Evolutionary conservation across 2,113 vertebrate species (phyloP).

Genomic region (Megatriorchis doriae): DNA sequence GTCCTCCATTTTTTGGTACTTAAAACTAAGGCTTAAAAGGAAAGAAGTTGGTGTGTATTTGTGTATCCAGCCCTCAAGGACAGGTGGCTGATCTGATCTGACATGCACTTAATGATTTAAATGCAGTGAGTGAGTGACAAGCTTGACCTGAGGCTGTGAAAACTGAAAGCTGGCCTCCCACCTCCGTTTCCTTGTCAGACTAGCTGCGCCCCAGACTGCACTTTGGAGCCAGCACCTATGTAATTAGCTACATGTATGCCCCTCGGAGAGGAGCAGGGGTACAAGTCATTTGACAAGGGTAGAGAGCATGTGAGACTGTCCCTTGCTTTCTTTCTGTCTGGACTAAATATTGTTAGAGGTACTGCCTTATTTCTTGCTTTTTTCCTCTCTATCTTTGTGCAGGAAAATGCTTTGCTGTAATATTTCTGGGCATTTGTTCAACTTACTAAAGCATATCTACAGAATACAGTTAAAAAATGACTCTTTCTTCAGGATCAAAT

Average conservation of each 20-base stretch:
- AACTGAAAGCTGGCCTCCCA: background rate
- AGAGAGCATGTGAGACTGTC: background rate
- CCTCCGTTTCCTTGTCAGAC: background rate
- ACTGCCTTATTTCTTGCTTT: background rate
- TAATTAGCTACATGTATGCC: accelerated
- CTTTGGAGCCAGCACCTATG: accelerated
- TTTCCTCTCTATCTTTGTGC: accelerated
- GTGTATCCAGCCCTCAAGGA: background rate
- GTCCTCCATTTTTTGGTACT: background rate
- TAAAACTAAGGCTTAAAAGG: background rate
- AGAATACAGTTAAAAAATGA: background rate
- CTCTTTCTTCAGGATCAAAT: background rate
- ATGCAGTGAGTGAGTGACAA: background rate
- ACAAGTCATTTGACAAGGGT: accelerated
- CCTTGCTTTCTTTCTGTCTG: background rate
- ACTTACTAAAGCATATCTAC: background rate
- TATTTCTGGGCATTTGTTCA: background rate
- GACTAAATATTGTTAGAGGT: background rate
- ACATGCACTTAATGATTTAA: background rate
- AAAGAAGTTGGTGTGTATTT: background rate
- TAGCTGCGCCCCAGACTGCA: background rate
- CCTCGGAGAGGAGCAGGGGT: background rate
- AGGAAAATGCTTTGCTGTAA: background rate
- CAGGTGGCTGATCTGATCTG: background rate
- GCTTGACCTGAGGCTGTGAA: background rate